Evolutionary conservation across 2,888 invertebrate genomes (phyloP).

Genomic region (Amphipoea oculea): DNA sequence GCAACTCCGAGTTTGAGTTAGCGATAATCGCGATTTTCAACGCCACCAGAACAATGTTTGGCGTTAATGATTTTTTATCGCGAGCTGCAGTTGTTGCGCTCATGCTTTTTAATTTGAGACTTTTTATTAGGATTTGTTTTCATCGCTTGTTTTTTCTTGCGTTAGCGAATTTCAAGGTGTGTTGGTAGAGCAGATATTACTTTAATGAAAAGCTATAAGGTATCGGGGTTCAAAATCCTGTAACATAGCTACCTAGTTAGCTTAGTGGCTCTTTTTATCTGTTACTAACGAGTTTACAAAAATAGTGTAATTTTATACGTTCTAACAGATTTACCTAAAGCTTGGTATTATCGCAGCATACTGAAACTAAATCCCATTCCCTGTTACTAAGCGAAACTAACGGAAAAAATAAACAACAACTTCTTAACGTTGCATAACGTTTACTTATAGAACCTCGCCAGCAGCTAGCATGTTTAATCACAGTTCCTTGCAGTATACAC

Average conservation of each 20-base stretch:
- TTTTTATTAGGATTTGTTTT: slow-evolving; percentile 47
- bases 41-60: slow-evolving; percentile 69
- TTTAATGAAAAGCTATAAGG: slow-evolving; percentile 5
- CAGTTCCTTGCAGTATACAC: slow-evolving; percentile 14
- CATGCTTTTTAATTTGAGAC: slow-evolving; percentile 49
- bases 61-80: slow-evolving; percentile 64
- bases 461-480: slow-evolving; percentile 44
- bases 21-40: slow-evolving; percentile 75
- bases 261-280: neutral
- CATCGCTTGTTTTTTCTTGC: slow-evolving; percentile 27
- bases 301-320: neutral
- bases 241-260: neutral
- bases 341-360: neutral
- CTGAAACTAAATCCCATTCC: neutral
- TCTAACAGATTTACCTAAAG: neutral
- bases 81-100: slow-evolving; percentile 49
- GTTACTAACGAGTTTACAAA: neutral
- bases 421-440: slow-evolving; percentile 17
- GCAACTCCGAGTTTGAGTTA: slow-evolving; percentile 66
- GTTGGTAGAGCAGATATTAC: neutral
- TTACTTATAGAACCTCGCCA: slow-evolving; percentile 12
- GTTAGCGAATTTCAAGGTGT: slow-evolving; percentile 19
- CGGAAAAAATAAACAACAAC: slow-evolving; percentile 14
- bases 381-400: slow-evolving; percentile 20
- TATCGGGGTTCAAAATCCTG: neutral